Conservation (phyloP, 2,113 vertebrate genomes). For the Condylura cristata region DNA sequence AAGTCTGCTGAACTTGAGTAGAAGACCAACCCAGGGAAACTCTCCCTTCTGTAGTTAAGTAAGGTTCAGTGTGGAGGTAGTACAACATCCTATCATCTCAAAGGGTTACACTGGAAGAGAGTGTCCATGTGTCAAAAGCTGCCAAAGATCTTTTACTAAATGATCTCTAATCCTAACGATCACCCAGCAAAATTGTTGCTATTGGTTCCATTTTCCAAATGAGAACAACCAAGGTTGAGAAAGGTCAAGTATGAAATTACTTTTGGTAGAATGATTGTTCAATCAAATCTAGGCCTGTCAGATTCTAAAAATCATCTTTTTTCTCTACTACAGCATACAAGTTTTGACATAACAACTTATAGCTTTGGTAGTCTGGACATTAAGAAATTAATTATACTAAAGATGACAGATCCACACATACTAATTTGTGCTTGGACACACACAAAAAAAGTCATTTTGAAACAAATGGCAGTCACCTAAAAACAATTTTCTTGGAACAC, state of each 20-base stretch:
- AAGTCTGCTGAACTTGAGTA: not conserved
- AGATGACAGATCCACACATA: not conserved
- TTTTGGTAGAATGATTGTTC: not conserved
- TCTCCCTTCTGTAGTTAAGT: not conserved
- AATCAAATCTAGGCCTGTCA: not conserved
- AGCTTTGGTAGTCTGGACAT: constrained; percentile 21
- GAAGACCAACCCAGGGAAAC: not conserved
- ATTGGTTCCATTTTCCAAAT: not conserved
- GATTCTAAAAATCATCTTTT: constrained; percentile 24
- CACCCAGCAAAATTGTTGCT: not conserved
- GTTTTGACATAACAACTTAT: not conserved
- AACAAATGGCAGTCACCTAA: not conserved
- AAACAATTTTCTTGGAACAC: not conserved
- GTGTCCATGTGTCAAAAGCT: not conserved
- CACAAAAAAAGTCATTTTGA: constrained; percentile 36
- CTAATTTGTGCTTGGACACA: not conserved
- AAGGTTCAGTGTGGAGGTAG: not conserved
- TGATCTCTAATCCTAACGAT: not conserved
- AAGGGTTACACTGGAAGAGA: not conserved
- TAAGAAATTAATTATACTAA: constrained; percentile 35
- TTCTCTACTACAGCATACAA: not conserved
- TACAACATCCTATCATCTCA: not conserved
- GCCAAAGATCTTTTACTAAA: not conserved
- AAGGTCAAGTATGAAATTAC: not conserved
- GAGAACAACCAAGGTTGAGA: not conserved